These are phyloP conservation scores for Zhengitettix transpicula DNA, from an alignment of 2,888 invertebrate genomes.

Conservation along the genomic window DNA sequence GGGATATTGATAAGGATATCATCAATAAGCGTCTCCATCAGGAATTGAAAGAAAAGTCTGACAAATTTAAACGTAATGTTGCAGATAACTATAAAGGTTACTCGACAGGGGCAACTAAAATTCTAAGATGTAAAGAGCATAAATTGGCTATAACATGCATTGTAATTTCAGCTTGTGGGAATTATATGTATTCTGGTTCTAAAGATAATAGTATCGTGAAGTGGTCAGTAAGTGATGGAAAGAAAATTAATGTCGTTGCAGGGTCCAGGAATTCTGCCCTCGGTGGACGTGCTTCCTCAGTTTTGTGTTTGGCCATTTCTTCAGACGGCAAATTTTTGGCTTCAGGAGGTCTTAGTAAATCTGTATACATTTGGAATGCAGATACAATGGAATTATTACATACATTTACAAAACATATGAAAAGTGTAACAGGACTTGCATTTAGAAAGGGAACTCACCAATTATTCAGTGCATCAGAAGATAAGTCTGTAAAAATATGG, in stretches of 20 bases:
- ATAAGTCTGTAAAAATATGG: constrained; percentile 41
- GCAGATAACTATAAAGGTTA: constrained; percentile 43
- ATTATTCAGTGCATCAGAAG: constrained; percentile 45
- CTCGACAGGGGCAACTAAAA: constrained; percentile 23
- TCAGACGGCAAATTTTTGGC: constrained; percentile 69
- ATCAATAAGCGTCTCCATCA: constrained; percentile 62
- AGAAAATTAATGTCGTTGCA: constrained; percentile 29
- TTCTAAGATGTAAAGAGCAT: constrained; percentile 61
- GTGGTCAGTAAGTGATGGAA: constrained; percentile 49
- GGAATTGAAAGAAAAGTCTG: constrained; percentile 74
- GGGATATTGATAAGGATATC: constrained; percentile 42
- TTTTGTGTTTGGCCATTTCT: constrained; percentile 54
- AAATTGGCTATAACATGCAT: constrained; percentile 63
- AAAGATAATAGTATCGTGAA: constrained; percentile 80
- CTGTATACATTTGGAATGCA: constrained; percentile 74
- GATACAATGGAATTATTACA: constrained; percentile 56
- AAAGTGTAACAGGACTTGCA: constrained; percentile 53
- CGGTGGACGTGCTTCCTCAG: constrained; percentile 18
- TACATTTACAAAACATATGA: constrained; percentile 66
- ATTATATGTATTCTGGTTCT: constrained; percentile 61
- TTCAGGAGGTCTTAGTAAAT: constrained; percentile 46
- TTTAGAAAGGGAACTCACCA: constrained; percentile 76
- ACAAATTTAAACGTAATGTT: constrained; percentile 56
- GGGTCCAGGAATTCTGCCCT: constrained; percentile 3
- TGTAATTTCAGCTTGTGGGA: constrained; percentile 55